Base-by-base conservation (phyloP, 2,113 vertebrate genomes). In the Tricholaema leucomelas region DNA sequence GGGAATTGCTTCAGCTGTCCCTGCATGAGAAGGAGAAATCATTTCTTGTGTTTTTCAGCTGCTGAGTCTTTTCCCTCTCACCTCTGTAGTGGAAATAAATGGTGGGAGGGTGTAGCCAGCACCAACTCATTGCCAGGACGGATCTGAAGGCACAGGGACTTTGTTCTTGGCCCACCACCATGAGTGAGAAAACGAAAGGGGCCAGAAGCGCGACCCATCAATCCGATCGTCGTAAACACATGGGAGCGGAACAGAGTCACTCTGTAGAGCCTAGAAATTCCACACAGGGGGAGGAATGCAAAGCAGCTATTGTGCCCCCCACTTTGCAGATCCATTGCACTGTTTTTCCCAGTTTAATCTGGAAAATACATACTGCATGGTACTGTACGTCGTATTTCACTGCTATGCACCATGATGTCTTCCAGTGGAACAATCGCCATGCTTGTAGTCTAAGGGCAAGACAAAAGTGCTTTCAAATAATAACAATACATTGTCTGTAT, bases 381-480 rank as follows among this genome's bases (percentile, higher is more conserved):
- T 93, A 93, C 96, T 94, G 92, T 94, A 83, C 96, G 12, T 93
- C 70, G 95, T 94, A 91, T 97, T 97, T 97, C 96, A 97, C 96
- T 89, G 96, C 96, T 96, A 92, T 94, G 96, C 96, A 97, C 95
- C 94, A 70, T 94, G 95, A 95, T 97, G 95, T 93, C 93, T 93
- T 96, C 94, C 60, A 35, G 46, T 42, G 89, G 93, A 97, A 97
- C 96, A 97, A 96, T 96, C 17, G 3, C 91, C 93, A 89, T 61
- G 83, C 89, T 96, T 97, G 96, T 97, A 94, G 96, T 96, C 95
- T 97, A 95, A 96, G 80, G 64, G 94, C 92, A 38, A 84, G 21
- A 96, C 96, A 96, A 95, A 95, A 96, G 96, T 95, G 93, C 96
- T 96, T 96, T 96, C 96, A 96, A 96, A 95, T 81, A 89, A 95